Evolutionary conservation across 1,140 invertebrate genomes (phyloP).

Genomic region (Meloidogyne hapla): DNA sequence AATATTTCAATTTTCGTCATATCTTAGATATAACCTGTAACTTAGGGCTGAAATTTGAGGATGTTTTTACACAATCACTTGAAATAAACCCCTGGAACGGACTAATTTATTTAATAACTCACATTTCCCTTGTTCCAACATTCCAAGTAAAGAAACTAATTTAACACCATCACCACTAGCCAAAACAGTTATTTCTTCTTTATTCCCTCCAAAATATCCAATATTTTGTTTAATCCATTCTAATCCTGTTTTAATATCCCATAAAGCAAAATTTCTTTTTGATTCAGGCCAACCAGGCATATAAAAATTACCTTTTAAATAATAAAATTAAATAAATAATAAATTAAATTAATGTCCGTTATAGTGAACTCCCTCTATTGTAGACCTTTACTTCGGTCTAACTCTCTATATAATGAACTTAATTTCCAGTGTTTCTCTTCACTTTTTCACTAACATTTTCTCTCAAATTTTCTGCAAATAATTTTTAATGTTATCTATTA

Average conservation of each 20-base stretch:
- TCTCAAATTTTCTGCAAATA: too few relatives aligned
- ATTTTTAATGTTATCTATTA: too few relatives aligned
- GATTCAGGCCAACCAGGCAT: slow-evolving; percentile 9
- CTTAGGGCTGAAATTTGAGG: too few relatives aligned
- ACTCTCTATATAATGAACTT: too few relatives aligned
- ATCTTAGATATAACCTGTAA: too few relatives aligned
- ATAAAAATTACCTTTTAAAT: slow-evolving; percentile 18
- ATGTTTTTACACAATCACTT: too few relatives aligned
- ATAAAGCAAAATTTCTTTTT: slow-evolving; percentile 24
- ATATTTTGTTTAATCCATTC: slow-evolving; percentile 30
- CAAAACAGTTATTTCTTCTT: slow-evolving; percentile 30
- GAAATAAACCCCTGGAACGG: too few relatives aligned
- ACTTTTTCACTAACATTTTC: too few relatives aligned
- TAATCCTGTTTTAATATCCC: slow-evolving; percentile 28
- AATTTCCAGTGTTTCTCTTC: too few relatives aligned
- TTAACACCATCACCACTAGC: slow-evolving; percentile 21
- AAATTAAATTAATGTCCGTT: not conserved
- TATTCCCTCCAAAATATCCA: slow-evolving; percentile 26
- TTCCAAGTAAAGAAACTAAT: slow-evolving; percentile 21
- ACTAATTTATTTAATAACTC: slow-evolving; percentile 17
- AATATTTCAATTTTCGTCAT: too few relatives aligned
- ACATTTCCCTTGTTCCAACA: slow-evolving; percentile 13
- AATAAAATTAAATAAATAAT: not conserved
- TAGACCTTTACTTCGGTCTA: too few relatives aligned
- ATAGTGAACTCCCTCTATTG: too few relatives aligned